Conservation (phyloP, 2,113 vertebrate genomes). For the Herpailurus yagouaroundi region DNA sequence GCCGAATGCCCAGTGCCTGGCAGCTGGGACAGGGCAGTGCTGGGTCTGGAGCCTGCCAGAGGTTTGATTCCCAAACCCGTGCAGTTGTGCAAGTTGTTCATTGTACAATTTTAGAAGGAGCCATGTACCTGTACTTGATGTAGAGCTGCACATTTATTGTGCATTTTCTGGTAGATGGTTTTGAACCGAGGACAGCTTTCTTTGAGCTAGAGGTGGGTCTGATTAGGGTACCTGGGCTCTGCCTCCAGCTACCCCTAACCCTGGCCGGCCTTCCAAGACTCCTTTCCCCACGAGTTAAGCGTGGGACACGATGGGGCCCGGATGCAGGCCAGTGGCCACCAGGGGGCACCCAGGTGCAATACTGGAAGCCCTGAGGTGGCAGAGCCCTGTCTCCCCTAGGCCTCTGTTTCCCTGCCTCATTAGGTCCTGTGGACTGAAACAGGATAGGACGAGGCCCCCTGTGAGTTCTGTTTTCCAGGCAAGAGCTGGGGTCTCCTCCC, state of each 20-base stretch:
- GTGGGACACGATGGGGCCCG: accelerated
- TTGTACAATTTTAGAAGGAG: not conserved
- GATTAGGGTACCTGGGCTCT: not conserved
- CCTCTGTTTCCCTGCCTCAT: not conserved
- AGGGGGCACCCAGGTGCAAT: not conserved
- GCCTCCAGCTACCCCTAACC: not conserved
- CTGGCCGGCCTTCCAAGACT: too few species aligned
- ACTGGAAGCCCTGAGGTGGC: accelerated
- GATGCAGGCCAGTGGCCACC: not conserved
- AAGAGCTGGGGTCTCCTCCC: not conserved
- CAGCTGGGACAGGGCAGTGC: accelerated
- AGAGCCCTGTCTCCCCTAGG: not conserved
- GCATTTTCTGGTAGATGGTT: not conserved
- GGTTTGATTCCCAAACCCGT: accelerated
- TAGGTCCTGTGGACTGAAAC: not conserved
- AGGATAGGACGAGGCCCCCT: accelerated
- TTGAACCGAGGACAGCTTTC: not conserved
- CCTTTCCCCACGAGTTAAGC: accelerated
- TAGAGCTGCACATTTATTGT: accelerated
- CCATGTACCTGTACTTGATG: accelerated
- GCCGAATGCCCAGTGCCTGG: not conserved
- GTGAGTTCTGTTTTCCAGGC: not conserved
- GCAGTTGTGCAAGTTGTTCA: accelerated
- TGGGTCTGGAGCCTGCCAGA: not conserved
- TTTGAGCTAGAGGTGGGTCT: not conserved